Evolutionary conservation across 1,140 invertebrate genomes (phyloP).

Genomic region (Drosophila nigromelanica): DNA sequence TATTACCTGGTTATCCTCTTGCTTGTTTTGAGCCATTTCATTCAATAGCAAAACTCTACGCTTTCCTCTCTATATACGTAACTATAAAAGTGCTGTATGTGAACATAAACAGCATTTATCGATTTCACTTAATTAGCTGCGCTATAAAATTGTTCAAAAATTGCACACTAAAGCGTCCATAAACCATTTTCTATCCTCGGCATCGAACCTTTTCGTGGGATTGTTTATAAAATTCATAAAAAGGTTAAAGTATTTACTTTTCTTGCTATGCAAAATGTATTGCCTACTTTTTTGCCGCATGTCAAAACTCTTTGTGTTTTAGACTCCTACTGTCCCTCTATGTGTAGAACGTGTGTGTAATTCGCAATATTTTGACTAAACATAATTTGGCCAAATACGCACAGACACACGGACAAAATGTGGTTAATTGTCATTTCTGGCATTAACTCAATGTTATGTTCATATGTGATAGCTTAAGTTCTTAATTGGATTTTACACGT

Average conservation of each 20-base stretch:
- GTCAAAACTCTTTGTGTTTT: not conserved
- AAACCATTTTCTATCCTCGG: slow-evolving; percentile 23
- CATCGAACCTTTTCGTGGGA: slow-evolving; percentile 15
- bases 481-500: slow-evolving; percentile 5
- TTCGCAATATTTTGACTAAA: not conserved
- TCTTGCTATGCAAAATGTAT: slow-evolving; percentile 3
- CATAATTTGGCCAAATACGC: not conserved
- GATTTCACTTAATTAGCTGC: slow-evolving; percentile 24
- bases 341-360: not conserved
- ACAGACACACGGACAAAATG: not conserved
- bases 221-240: slow-evolving; percentile 44
- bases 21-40: slow-evolving; percentile 34
- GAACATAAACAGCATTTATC: slow-evolving; percentile 51
- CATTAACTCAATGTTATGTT: slow-evolving; percentile 5
- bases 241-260: slow-evolving; percentile 17
- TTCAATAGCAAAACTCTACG: slow-evolving; percentile 30
- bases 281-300: slow-evolving; percentile 6
- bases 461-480: not conserved
- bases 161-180: slow-evolving; percentile 55
- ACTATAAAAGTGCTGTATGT: slow-evolving; percentile 60
- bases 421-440: not conserved
- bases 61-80: slow-evolving; percentile 28
- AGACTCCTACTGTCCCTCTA: not conserved
- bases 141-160: slow-evolving; percentile 71
- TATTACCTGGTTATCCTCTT: slow-evolving; percentile 77